Evolutionary conservation across 2,797 vertebrate species (phyloP), one percentile per base, ranked within the genome.

Genomic region (Anguilla obscura): DNA sequence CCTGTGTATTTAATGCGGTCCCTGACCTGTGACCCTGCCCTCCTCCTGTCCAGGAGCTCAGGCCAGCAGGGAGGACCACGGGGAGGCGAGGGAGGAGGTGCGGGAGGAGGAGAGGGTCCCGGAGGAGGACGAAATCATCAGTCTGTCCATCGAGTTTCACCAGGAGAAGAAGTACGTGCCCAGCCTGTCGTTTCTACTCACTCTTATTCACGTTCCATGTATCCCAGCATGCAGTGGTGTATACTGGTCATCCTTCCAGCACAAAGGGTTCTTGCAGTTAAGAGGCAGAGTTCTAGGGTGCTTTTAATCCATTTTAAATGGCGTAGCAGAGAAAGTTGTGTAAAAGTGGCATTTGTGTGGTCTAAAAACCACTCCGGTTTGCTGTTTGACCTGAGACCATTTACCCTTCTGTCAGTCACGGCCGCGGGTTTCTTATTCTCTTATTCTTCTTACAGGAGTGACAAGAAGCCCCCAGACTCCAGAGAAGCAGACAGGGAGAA

Each of bases 91-190:
- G 0, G 95, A 95, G 88, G 95, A 96, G 33, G 95, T 93, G 24
- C 87, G 94, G 0, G 95, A 95, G 88, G 95, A 95, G 74, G 95
- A 92, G 90, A 93, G 91, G 16, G 86, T 92, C 14, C 93, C 94
- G 88, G 90, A 94, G 0, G 96, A 97, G 0, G 96, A 96, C 0
- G 96, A 96, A 91, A 96, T 95, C 1, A 96, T 97, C 92, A 97
- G 96, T 85, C 94, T 97, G 40, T 96, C 95, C 89, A 96, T 97
- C 1, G 95, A 97, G 92, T 97, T 96, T 87, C 96, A 96, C 0
- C 94, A 96, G 84, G 94, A 94, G 1, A 90, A 92, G 48, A 95
- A 95, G 95, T 95, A 93, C 93, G 91, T 86, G 4, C 18, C 85
- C 30, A 16, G 30, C 16, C 33, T 79, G 33, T 14, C 33, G 0